A percentile compares a stretch with the other conserved stretches of the same genome.
Conservation (phyloP, 2,113 vertebrate genomes). For the Ptilorrhoa leucosticta region DNA sequence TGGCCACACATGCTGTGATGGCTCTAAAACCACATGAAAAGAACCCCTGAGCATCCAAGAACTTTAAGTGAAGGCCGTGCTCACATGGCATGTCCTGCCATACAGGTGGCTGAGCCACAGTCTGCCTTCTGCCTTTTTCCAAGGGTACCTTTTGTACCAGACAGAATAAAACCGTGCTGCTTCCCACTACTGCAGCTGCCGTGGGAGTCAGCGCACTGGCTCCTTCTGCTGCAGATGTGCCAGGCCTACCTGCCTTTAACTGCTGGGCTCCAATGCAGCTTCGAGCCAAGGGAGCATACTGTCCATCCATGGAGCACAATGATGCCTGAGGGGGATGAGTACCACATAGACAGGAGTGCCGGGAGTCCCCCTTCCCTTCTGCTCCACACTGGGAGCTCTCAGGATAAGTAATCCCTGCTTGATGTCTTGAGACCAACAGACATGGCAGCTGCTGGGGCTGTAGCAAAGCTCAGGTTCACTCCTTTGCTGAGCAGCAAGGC, state of each 20-base stretch:
- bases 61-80: background rate
- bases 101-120: background rate
- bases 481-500: accelerated
- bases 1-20: background rate
- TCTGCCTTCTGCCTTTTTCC: background rate
- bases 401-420: background rate
- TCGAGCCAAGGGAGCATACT: accelerated
- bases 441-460: background rate
- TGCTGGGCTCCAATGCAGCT: background rate
- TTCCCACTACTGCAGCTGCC: background rate
- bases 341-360: accelerated
- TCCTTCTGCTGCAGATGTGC: background rate
- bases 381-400: background rate
- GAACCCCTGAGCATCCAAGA: background rate
- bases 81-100: background rate
- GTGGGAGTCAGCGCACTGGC: background rate
- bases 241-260: background rate
- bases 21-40: background rate
- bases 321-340: background rate
- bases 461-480: background rate
- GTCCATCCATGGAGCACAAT: background rate
- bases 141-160: background rate
- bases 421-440: background rate
- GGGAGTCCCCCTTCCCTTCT: background rate
- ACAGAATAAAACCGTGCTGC: background rate